Evolutionary conservation across 2,888 invertebrate species (phyloP), one percentile per base, ranked within the genome.

Genomic region (Omphaloscelis lunosa): DNA sequence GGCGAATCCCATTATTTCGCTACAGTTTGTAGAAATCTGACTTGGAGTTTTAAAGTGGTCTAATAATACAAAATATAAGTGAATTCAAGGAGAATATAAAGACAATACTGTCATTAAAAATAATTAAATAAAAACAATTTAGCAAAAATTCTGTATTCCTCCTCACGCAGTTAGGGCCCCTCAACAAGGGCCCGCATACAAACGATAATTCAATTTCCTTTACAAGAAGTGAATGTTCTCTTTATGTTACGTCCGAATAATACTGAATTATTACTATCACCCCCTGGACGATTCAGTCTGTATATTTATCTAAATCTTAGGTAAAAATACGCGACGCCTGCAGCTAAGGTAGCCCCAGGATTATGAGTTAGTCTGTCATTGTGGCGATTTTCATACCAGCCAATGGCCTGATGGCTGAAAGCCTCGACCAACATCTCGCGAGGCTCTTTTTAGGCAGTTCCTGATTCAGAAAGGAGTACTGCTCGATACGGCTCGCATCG

Each of bases 161-260:
- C 66, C 73, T 67, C 56, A 61, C 63, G 70, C 80, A 84, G 77
- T 82, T 81, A 78, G 80, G 77, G 79, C n/a, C n/a, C n/a, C n/a
- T n/a, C 69, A 72, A 74, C 71, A 70, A 75, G 85, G 77, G 79
- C 69, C 62, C 66, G 65, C 79, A 71, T 71, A 72, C 67, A 79
- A 79, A 79, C 78, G 78, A 78, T 78, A 77, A 67, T 77, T 85
- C 78, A 78, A 81, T 85, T 83, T 77, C 68, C 76, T 63, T 75
- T 53, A 68, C 68, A 76, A 71, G 70, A 65, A 70, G 71, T 74
- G 29, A 65, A 48, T 65, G 27, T 56, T 69, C 39, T 72, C 27
- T 72, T 59, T 56, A 11, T 53, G 53, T 77, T 69, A 66, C n/a
- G 27, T 61, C 71, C n/a, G 27, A 65, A 58, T 56, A 58, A 77